phyloP scores from a whole-genome alignment of 2,797 vertebrate genomes.

The Bovichtus diacanthus region DNA sequence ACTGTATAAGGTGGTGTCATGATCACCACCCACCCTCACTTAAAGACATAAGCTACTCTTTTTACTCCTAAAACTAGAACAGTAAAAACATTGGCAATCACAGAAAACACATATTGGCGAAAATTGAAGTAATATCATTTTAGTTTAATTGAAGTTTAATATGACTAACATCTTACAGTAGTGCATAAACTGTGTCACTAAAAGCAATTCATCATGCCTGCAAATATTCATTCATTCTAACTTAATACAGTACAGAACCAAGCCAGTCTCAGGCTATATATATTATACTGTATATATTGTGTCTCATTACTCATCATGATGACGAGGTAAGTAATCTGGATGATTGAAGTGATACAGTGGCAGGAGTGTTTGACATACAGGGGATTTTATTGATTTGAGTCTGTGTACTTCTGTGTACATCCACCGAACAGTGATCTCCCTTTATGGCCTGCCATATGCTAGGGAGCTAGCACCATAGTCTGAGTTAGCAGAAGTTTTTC shows the following conservation, averaged over 20 bases:
- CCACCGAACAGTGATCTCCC: constrained; percentile 4
- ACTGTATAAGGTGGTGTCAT: neutral
- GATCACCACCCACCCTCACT: neutral
- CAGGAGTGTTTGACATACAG: constrained; percentile 29
- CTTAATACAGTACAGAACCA: neutral
- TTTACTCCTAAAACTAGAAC: too few relatives aligned
- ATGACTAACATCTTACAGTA: neutral
- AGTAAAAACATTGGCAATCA: too few relatives aligned
- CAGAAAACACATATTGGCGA: too few relatives aligned
- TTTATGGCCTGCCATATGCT: constrained; percentile 52
- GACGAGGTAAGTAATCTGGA: constrained; percentile 77
- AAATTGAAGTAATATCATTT: too few relatives aligned
- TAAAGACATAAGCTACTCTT: too few relatives aligned
- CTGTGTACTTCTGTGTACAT: constrained; percentile 21
- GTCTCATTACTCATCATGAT: constrained; percentile 72
- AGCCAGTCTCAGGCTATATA: neutral
- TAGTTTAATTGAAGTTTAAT: too few relatives aligned
- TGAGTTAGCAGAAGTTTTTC: constrained; percentile 52
- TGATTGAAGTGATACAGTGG: constrained; percentile 62
- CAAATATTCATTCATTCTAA: neutral
- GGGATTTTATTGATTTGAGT: constrained; percentile 34
- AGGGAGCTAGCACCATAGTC: constrained; percentile 35
- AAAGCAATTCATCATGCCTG: neutral
- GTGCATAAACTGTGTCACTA: neutral
- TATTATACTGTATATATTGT: neutral